Percentiles rank a stretch among this genome's conserved stretches.
Evolutionary conservation across 2,113 vertebrate species (phyloP).

Genomic region (Synchiropus splendidus): DNA sequence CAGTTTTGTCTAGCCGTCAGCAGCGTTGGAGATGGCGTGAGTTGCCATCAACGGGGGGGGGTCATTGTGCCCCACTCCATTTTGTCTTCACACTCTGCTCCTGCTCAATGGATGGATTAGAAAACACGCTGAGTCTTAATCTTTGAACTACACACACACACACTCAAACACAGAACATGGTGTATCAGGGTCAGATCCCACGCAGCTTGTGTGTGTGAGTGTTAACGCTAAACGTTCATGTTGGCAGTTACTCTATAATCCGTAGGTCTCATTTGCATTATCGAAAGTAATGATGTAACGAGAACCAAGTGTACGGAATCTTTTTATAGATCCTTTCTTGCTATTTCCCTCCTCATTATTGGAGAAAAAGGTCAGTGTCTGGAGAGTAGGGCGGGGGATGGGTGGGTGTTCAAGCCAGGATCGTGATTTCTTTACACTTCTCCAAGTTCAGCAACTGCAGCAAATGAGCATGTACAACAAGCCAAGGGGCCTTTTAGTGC

Average conservation of each 20-base stretch:
- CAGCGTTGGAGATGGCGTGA: slow-evolving; percentile 55
- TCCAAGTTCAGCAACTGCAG: slow-evolving; percentile 85
- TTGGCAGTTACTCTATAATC: slow-evolving; percentile 16
- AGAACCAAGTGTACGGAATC: slow-evolving; percentile 34
- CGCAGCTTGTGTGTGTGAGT: slow-evolving; percentile 21
- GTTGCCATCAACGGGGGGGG: slow-evolving; percentile 41
- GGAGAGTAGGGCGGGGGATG: slow-evolving; percentile 63
- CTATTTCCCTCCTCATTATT: slow-evolving; percentile 58
- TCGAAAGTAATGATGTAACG: slow-evolving; percentile 28
- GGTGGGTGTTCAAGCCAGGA: slow-evolving; percentile 77
- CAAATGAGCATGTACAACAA: slow-evolving; percentile 90
- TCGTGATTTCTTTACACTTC: slow-evolving; percentile 83
- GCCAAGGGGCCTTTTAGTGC: slow-evolving; percentile 93
- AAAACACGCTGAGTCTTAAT: slow-evolving; percentile 61
- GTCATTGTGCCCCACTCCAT: slow-evolving; percentile 58
- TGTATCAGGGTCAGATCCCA: slow-evolving; percentile 16
- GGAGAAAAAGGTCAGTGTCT: slow-evolving; percentile 92
- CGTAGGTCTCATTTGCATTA: slow-evolving; percentile 54
- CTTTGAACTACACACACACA: slow-evolving; percentile 49
- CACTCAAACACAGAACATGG: slow-evolving; percentile 24
- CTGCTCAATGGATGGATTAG: slow-evolving; percentile 64
- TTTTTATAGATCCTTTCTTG: slow-evolving; percentile 51
- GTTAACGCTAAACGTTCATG: slow-evolving; percentile 37
- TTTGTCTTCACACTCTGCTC: slow-evolving; percentile 55
- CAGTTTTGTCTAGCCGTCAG: slow-evolving; percentile 55